Evolutionary conservation across 2,113 vertebrate genomes (phyloP).

Genomic region (Salvelinus fontinalis): DNA sequence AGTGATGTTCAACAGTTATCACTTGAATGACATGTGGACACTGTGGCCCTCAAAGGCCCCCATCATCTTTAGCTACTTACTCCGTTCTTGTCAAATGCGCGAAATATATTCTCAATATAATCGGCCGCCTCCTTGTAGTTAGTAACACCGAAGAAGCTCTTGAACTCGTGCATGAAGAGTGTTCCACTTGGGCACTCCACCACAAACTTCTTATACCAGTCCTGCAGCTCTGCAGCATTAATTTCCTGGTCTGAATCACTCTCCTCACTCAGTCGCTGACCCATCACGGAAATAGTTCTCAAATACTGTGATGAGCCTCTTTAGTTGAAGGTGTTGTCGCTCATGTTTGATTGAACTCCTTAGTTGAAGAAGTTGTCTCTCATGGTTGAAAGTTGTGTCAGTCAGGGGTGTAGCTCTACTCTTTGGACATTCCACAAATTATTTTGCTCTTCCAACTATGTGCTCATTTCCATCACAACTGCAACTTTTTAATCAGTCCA

Average conservation of each 20-base stretch:
- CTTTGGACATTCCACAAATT: not conserved
- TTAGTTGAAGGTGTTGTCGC: constrained; percentile 13
- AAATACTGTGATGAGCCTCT: not conserved
- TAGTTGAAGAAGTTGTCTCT: not conserved
- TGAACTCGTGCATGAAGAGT: constrained; percentile 95
- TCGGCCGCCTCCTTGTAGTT: constrained; percentile 82
- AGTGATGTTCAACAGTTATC: no score
- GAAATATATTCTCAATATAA: constrained; percentile 94
- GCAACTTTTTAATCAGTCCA: not conserved
- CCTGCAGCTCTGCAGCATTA: constrained; percentile 89
- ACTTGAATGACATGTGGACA: not conserved
- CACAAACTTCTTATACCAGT: constrained; percentile 96
- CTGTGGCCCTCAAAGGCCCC: not conserved
- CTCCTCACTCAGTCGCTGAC: constrained; percentile 85
- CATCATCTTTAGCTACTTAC: constrained; percentile 71
- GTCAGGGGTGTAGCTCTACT: not conserved
- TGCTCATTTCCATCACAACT: not conserved
- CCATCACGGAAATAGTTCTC: constrained; percentile 70
- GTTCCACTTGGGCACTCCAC: constrained; percentile 93
- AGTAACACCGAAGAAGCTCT: constrained; percentile 86
- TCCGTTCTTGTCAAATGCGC: constrained; percentile 94
- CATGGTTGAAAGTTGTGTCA: not conserved
- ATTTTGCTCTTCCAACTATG: not conserved
- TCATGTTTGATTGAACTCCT: constrained; percentile 12
- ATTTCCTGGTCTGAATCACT: constrained; percentile 78